Evolutionary conservation across 2,113 vertebrate genomes (phyloP).

Genomic region (Pangasianodon gigas): DNA sequence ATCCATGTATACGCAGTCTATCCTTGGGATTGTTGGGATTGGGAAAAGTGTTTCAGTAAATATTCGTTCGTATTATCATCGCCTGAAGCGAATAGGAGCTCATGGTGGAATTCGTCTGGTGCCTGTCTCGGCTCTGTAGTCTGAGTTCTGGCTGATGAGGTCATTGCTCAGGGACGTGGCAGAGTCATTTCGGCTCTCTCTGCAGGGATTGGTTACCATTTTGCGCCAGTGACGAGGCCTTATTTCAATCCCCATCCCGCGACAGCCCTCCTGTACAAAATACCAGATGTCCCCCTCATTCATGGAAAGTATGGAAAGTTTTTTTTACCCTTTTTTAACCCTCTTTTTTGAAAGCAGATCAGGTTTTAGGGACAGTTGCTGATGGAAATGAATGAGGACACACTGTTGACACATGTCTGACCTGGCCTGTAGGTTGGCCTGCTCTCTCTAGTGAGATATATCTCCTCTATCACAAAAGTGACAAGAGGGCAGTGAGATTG

Average conservation of each 20-base stretch:
- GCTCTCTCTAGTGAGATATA: conserved; percentile 26
- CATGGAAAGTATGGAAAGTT: conserved; percentile 46
- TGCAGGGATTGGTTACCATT: conserved; percentile 39
- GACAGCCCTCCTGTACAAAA: conserved; percentile 38
- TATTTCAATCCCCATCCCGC: conserved; percentile 32
- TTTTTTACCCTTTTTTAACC: neutral
- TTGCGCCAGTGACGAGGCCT: conserved; percentile 44
- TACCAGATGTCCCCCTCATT: conserved; percentile 55
- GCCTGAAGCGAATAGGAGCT: conserved; percentile 38
- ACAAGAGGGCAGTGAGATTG: conserved; percentile 14
- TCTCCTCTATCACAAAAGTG: conserved; percentile 38
- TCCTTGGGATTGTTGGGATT: neutral
- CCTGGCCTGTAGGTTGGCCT: conserved; percentile 36
- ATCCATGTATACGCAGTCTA: neutral
- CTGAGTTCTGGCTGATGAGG: conserved; percentile 51
- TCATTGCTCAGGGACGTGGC: conserved; percentile 49
- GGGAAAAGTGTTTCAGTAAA: conserved; percentile 10
- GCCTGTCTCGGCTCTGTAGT: conserved; percentile 41
- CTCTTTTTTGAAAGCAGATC: conserved; percentile 32
- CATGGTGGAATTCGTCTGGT: conserved; percentile 48
- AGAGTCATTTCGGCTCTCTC: conserved; percentile 46
- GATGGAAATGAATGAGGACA: conserved; percentile 43
- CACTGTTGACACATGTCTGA: conserved; percentile 45
- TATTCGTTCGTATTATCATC: conserved; percentile 10
- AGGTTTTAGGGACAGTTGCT: conserved; percentile 24